phyloP scores from a whole-genome alignment of 2,113 vertebrate genomes.

The Poecile atricapillus region DNA sequence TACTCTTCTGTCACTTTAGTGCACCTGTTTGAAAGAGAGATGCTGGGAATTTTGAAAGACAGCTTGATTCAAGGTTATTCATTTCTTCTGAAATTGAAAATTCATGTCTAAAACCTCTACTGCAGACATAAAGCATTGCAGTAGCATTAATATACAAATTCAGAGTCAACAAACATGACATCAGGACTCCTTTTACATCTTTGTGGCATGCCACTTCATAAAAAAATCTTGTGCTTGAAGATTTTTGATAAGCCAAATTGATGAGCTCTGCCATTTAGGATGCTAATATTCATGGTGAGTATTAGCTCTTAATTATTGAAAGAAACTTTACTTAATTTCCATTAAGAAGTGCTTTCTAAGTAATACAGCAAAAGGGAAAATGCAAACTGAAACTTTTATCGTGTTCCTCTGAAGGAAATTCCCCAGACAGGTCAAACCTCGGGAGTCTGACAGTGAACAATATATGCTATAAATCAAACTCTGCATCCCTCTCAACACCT shows the following conservation, averaged over 20 bases:
- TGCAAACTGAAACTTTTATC: not conserved
- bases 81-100: slow-evolving; percentile 17
- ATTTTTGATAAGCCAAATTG: not conserved
- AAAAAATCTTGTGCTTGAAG: not conserved
- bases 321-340: not conserved
- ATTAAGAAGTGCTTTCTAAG: not conserved
- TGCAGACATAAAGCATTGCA: not conserved
- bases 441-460: not conserved
- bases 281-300: not conserved
- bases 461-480: not conserved
- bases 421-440: not conserved
- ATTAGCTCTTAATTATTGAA: not conserved
- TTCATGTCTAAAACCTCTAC: not conserved
- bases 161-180: not conserved
- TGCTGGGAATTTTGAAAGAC: not conserved
- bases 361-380: not conserved
- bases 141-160: not conserved
- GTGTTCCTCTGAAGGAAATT: not conserved
- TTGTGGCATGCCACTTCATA: not conserved
- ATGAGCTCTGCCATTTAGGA: not conserved
- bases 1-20: not conserved
- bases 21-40: not conserved
- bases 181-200: not conserved
- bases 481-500: not conserved
- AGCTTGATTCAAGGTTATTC: not conserved